Evolutionary conservation across 92 coral and sea anemone genomes (phyloP), one percentile per base, ranked within the genome.

Genomic region (Heteractis magnifica): DNA sequence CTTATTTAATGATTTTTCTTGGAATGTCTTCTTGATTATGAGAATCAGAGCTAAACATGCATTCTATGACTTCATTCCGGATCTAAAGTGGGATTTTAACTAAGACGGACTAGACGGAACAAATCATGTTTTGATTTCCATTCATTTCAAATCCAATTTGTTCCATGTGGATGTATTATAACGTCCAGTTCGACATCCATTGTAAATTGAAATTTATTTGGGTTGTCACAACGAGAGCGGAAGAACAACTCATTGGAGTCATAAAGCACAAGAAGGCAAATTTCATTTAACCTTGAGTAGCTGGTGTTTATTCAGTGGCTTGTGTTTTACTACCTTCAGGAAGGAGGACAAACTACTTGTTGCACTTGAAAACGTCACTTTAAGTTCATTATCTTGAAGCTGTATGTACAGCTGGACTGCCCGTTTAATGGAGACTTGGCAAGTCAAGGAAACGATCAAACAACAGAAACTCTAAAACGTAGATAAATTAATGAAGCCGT

Each of bases 221-320:
- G 73, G 48, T 48, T 68, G 73, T 68, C 73, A 68, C 21, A 26
- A 20, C 48, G 15, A 9, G 73, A 68, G 73, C 73, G 73, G 73
- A 68, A 68, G 73, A 68, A 13, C 13, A 68, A 10, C 73, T 68
- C 26, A 64, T 64, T 68, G 73, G 49, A 68, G 23, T 21, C 20
- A 34, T 34, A 20, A 7, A 68, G 73, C 49, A 68, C 73, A 68
- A 26, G 49, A 68, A 20, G 14, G 73, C 23, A 68, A 26, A 68
- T n/a, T 23, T 20, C 73, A 26, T 26, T 68, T 68, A 68, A 20
- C 49, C 73, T 68, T 68, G 23, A 68, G 23, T 5, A 68, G 48
- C 20, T 13, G 73, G 6, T 68, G 73, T 68, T 68, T 68, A 68
- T 68, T 26, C 10, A 68, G 49, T 20, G 48, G 11, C 15, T 68